A percentile compares a stretch with the other conserved stretches of the same genome.
phyloP scores from a whole-genome alignment of 2,797 vertebrate genomes.

The Halcyon leucocephala region DNA sequence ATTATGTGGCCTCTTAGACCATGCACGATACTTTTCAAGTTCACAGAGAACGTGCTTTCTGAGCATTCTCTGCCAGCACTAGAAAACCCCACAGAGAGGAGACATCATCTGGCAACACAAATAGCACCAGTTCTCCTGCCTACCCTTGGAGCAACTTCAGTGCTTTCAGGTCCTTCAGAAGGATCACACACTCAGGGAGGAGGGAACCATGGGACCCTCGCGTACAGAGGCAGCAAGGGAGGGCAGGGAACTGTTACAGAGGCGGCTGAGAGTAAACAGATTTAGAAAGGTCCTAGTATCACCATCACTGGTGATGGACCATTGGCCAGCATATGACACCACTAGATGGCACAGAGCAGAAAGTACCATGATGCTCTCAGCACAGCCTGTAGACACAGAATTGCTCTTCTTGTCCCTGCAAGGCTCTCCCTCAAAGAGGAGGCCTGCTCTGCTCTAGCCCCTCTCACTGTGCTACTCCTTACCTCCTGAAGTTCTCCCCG shows the following conservation, averaged over 20 bases:
- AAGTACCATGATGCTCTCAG: not conserved
- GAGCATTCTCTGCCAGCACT: not conserved
- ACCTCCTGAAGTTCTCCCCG: not conserved
- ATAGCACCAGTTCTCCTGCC: not conserved
- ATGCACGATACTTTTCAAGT: rapidly evolving
- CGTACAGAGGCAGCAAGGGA: not conserved
- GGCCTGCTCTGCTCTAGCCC: rapidly evolving
- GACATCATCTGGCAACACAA: not conserved
- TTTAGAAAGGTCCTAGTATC: not conserved
- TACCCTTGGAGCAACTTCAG: not conserved
- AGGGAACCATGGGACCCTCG: not conserved
- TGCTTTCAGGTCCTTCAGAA: not conserved
- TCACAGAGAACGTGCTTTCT: not conserved
- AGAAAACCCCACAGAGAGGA: not conserved
- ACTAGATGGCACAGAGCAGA: not conserved
- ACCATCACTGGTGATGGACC: rapidly evolving
- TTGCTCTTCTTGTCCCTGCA: not conserved
- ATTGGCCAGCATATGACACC: not conserved
- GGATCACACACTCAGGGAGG: not conserved
- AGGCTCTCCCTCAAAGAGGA: not conserved
- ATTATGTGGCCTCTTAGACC: not conserved
- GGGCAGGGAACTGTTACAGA: not conserved
- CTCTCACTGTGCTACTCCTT: not conserved
- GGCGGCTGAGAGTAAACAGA: not conserved
- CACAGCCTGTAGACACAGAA: not conserved